Percentiles rank a stretch among this genome's conserved stretches.
Evolutionary conservation across 2,888 invertebrate species (phyloP).

Genomic region (Taphrorychus bicolor): DNA sequence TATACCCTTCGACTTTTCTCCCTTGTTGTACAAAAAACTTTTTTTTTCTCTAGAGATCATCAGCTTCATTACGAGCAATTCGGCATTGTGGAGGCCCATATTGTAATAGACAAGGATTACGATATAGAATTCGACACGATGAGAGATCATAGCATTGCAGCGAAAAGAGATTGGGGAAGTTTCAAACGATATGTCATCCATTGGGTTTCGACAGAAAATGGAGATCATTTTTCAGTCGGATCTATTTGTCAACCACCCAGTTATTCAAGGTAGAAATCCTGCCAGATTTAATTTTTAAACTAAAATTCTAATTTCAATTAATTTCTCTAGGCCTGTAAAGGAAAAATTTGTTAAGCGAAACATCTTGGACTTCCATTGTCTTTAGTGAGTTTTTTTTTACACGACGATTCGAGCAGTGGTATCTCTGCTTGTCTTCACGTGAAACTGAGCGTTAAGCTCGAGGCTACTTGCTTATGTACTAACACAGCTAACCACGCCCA

Average conservation of each 20-base stretch:
- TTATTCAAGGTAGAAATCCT: constrained; percentile 67
- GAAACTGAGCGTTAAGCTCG: no score
- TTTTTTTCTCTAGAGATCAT: constrained; percentile 61
- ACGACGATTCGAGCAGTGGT: no score
- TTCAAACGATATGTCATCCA: constrained; percentile 75
- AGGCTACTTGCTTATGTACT: no score
- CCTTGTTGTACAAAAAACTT: no score
- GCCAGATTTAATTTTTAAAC: no score
- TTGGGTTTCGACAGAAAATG: constrained; percentile 73
- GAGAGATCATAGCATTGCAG: constrained; percentile 74
- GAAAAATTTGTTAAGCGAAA: no score
- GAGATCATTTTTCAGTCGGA: constrained; percentile 69
- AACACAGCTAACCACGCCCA: background rate
- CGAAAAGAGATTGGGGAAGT: constrained; percentile 68
- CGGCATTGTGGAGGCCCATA: constrained; percentile 67
- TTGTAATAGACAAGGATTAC: constrained; percentile 63
- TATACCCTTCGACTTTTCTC: no score
- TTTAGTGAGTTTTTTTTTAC: no score
- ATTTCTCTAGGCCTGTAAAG: background rate
- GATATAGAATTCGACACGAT: constrained; percentile 66
- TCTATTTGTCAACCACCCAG: constrained; percentile 70
- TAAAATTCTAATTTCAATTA: no score
- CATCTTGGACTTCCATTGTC: no score
- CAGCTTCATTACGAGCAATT: constrained; percentile 81
- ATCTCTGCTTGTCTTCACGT: no score